Evolutionary conservation across 2,113 vertebrate species (phyloP).

Genomic region (Seriola dumerili): DNA sequence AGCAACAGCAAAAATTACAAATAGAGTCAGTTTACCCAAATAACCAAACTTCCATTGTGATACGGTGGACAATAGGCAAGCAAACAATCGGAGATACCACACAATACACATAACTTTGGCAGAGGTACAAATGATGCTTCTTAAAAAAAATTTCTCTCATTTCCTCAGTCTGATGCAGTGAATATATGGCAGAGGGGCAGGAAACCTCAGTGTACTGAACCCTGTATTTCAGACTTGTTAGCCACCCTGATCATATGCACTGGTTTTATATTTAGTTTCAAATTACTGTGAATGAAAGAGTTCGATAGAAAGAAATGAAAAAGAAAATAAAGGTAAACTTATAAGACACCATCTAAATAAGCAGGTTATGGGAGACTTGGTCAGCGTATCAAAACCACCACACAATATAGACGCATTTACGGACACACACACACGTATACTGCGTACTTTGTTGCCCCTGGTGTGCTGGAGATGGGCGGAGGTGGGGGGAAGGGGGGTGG

Average conservation of each 20-base stretch:
- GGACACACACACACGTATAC: background rate
- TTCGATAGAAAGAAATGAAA: background rate
- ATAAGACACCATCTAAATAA: background rate
- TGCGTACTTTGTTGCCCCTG: slow-evolving; percentile 52
- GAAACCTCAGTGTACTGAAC: background rate
- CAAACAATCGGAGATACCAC: background rate
- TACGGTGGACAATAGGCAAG: background rate
- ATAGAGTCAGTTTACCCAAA: background rate
- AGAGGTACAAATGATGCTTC: background rate
- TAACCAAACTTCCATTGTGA: background rate
- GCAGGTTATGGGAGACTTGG: slow-evolving; percentile 1
- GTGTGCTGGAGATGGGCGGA: slow-evolving; percentile 61
- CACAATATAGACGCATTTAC: background rate
- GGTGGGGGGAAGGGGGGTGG: background rate
- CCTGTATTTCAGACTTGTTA: background rate
- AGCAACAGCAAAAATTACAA: too few relatives aligned
- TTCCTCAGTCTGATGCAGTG: background rate
- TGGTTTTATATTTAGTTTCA: background rate
- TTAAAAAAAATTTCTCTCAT: background rate
- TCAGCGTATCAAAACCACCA: slow-evolving; percentile 11
- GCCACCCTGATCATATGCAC: background rate
- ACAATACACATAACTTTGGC: background rate
- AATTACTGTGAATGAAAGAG: slow-evolving; percentile 8
- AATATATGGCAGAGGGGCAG: background rate
- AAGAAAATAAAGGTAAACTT: background rate